Evolutionary conservation across 2,797 vertebrate genomes (phyloP), one percentile per base, ranked within the genome.

Genomic region (Benthosema pterotum): DNA sequence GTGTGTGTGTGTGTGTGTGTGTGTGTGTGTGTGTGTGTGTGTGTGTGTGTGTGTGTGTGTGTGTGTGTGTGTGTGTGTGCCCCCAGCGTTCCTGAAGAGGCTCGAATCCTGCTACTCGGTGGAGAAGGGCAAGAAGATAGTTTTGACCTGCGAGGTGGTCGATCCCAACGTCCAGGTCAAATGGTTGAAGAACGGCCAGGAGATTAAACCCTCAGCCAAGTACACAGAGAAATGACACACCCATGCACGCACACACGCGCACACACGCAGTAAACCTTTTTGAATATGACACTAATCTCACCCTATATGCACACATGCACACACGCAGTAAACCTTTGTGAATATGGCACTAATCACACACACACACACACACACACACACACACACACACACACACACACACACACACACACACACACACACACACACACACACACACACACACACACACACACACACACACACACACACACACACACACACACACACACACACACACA

Each of bases 111-210:
- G 93, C 42, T 97, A 97, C 88, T 91, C 95, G 0, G 93, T 97
- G 75, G 93, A 96, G 18, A 96, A 92, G 53, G 95, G 95, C 28
- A 93, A 95, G 66, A 97, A 91, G 85, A 93, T 96, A 13, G 93
- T 95, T 50, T 51, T 98, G 87, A 73, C 69, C 1, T 94, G 96
- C 48, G 96, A 98, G 72, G 86, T 98, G 70, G 82, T 93, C 0
- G 88, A 95, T 69, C 94, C 94, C 0, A 88, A 93, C 6, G 56
- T 82, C 45, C 85, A 88, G 38, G 91, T 96, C 80, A 97, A 95
- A 89, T 98, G 96, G 96, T 84, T 93, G 80, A 96, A 94, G 91
- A 98, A 97, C 0, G 95, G 96, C 57, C 94, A 96, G 83, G 93
- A 96, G 76, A 94, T 98, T 82, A 95, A 95, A 70, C 78, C 93